These are phyloP conservation scores for Semotilus atromaculatus DNA, from an alignment of 2,797 vertebrate genomes.

Conservation along the genomic window DNA sequence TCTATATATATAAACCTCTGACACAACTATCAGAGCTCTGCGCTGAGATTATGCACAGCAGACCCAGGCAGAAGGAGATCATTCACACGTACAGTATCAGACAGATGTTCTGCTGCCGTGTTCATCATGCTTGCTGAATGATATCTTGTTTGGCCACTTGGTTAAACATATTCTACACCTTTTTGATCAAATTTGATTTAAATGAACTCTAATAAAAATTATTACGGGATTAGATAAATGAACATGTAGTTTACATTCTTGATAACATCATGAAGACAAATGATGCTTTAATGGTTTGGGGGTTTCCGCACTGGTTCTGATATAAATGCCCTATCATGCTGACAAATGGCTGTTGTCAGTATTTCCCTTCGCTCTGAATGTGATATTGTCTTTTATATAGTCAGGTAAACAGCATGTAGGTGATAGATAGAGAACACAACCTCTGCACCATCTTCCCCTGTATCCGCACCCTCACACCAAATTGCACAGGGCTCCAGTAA, in stretches of 20 bases:
- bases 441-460: not conserved
- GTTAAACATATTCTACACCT: not conserved
- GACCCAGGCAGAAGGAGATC: not conserved
- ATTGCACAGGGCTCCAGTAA: not conserved
- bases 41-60: conserved; percentile 8
- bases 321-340: conserved; percentile 30
- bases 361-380: conserved; percentile 4
- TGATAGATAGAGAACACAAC: conserved; percentile 18
- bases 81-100: not conserved
- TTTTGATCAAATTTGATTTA: not conserved
- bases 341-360: conserved; percentile 29
- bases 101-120: not conserved
- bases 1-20: conserved; percentile 41
- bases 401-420: conserved; percentile 20
- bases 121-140: not conserved
- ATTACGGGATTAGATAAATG: not conserved
- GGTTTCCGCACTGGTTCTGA: not conserved
- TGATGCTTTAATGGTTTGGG: not conserved
- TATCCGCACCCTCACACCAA: not conserved
- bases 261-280: conserved; percentile 14
- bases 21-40: not conserved
- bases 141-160: not conserved
- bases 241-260: not conserved
- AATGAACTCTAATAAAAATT: not conserved
- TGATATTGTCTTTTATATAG: conserved; percentile 17